Evolutionary conservation across 2,797 vertebrate genomes (phyloP), one percentile per base, ranked within the genome.

Genomic region (Onychomys torridus): DNA sequence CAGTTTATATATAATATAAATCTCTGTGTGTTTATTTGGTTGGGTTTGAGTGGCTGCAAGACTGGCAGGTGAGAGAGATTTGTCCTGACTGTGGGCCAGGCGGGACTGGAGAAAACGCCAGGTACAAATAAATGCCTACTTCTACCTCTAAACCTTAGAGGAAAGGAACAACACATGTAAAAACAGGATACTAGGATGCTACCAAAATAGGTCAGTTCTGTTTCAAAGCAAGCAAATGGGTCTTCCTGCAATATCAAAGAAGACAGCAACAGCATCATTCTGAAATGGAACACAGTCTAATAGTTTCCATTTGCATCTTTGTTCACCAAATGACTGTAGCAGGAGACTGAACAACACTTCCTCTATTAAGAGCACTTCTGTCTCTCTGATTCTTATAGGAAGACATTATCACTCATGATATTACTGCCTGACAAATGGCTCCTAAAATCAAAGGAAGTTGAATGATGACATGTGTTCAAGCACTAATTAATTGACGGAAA

Each of bases 381-480:
- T 3, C 27, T 71, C 21, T 82, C 88, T 65, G 75, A 21, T 34
- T 79, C 61, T 67, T 29, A 7, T 2, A 37, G 34, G n/a, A 79
- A 67, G 61, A 81, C 65, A 19, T 89, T 86, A 27, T 83, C 59
- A 90, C 40, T 57, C 17, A 27, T 78, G 14, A 21, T 34, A 59
- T 85, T 86, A 84, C 16, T 32, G 46, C 23, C 29, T 5, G 46
- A 17, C 25, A 49, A 77, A 82, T 63, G 27, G 37, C 79, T 86
- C 76, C 84, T 82, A 67, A 96, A 94, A 87, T 77, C n/a, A 69
- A 94, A 96, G 55, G 83, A 63, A 34, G 23, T 78, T 75, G 69
- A 85, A 65, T 57, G 32, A 65, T 32, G 61, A 78, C 27, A 46
- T 34, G 17, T 77, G 82, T 92, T 13, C 8, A 9, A 71, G 9